phyloP scores from a whole-genome alignment of 2,888 invertebrate species.

The Parnassius smintheus region DNA sequence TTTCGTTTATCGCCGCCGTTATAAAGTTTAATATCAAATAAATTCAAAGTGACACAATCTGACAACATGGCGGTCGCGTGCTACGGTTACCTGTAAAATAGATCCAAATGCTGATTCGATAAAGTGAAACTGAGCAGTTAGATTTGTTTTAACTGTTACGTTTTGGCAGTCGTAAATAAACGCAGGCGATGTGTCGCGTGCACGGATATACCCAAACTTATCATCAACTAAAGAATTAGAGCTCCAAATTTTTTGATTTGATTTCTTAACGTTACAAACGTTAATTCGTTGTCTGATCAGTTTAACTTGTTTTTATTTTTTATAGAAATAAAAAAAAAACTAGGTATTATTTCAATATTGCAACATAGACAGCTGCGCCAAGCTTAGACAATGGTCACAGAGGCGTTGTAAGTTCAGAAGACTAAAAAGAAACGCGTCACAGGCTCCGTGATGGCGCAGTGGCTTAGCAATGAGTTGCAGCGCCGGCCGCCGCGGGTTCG shows the following conservation, averaged over 20 bases:
- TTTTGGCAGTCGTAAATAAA: slow-evolving; percentile 33
- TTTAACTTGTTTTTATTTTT: no score
- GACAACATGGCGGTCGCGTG: slow-evolving; percentile 28
- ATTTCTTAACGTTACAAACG: not conserved
- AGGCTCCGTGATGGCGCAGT: no score
- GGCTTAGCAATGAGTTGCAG: no score
- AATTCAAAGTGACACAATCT: slow-evolving; percentile 28
- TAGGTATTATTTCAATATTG: no score
- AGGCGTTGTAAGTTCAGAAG: no score
- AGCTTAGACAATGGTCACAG: no score
- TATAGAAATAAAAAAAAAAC: no score
- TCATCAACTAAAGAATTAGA: slow-evolving; percentile 17
- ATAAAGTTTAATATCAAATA: slow-evolving; percentile 21
- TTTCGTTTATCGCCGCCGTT: slow-evolving; percentile 9
- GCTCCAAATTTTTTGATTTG: slow-evolving; percentile 1
- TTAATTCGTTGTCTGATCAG: not conserved
- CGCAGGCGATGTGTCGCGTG: slow-evolving; percentile 40
- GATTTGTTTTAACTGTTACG: slow-evolving; percentile 47
- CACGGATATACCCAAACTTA: slow-evolving; percentile 12
- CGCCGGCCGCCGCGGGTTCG: no score
- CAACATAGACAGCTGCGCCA: no score
- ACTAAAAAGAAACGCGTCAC: no score
- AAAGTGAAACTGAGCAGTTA: slow-evolving; percentile 50
- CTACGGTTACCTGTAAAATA: slow-evolving; percentile 28
- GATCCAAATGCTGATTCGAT: slow-evolving; percentile 43